Evolutionary conservation across 2,113 vertebrate genomes (phyloP), one percentile per base, ranked within the genome.

Genomic region (Hypomesus transpacificus): DNA sequence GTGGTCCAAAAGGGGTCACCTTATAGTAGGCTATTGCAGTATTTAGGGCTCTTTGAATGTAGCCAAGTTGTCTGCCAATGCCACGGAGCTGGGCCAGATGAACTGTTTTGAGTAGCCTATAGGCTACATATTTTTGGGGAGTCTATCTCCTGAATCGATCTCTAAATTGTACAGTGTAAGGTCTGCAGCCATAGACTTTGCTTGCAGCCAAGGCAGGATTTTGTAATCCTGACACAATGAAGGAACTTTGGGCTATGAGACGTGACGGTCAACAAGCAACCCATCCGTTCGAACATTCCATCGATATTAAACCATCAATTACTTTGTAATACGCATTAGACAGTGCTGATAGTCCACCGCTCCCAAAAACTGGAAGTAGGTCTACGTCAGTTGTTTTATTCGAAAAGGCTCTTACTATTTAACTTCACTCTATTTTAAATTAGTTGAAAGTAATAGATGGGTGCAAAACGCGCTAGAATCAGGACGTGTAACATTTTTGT

Each of bases 91-190:
- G n/a, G 61, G 61, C 24, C 8, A 28, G 61, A n/a, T 63, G 4
- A 28, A 18, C 0, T 14, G 26, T 28, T 61, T 26, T 6, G 26
- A 74, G 50, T 52, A 28, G 65, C 24, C 31, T 51, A 28, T 28
- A 28, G 53, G 11, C 50, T 51, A 18, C 14, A 56, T 16, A 3
- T n/a, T 56, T 54, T 8, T 61, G 14, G 2, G 9, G 57, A 21
- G 57, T 59, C 8, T n/a, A 51, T 21, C 20, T 4, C 70, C 70
- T 75, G 28, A 14, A 28, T 21, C 69, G 92, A 92, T 91, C 90
- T 92, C 90, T 90, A 92, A 92, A 91, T 77, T 18, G 89, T 91
- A 87, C 89, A 91, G 94, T 94, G 90, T 94, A 94, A 94, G 90
- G 75, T 80, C 73, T 78, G 91, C 91, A 89, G 89, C 90, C 83